A percentile compares a stretch with the other conserved stretches of the same genome.
Conservation (phyloP, 2,797 vertebrate genomes). For the Taeniopygia guttata region DNA sequence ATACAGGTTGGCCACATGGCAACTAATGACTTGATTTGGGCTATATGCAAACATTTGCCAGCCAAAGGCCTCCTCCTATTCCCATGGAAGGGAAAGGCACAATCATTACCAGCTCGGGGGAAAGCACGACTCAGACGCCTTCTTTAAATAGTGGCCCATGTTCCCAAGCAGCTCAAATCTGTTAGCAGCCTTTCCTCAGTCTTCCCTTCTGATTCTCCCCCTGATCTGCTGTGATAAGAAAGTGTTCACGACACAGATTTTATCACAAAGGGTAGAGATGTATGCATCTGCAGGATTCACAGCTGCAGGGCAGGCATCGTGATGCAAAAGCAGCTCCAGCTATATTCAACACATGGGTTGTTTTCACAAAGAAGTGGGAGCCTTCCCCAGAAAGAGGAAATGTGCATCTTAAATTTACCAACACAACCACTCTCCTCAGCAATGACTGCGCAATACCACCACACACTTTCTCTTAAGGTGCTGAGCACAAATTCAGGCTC, state of each 20-base stretch:
- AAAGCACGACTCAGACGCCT: not conserved
- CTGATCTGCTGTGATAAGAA: not conserved
- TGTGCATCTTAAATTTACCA: not conserved
- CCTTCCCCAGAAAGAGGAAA: not conserved
- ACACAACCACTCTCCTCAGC: not conserved
- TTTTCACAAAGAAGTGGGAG: not conserved
- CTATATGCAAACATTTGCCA: constrained; percentile 49
- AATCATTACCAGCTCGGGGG: constrained; percentile 42
- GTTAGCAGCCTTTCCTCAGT: constrained; percentile 10
- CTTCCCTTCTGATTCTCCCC: not conserved
- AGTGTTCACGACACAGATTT: not conserved
- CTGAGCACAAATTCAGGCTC: not conserved
- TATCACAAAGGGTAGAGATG: constrained; percentile 15
- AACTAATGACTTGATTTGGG: constrained; percentile 61
- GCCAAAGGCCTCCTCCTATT: constrained; percentile 18
- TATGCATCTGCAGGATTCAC: constrained; percentile 46
- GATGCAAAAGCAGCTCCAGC: not conserved
- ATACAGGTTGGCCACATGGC: constrained; percentile 47
- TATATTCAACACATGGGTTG: not conserved
- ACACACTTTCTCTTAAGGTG: fast-evolving
- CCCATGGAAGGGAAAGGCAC: constrained; percentile 30
- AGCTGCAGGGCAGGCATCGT: constrained; percentile 48
- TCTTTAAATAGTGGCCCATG: constrained; percentile 28
- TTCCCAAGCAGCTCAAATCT: constrained; percentile 29
- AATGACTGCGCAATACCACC: fast-evolving